A percentile compares a stretch with the other conserved stretches of the same genome.
Conservation (phyloP, 2,797 vertebrate genomes). For the Sebastes matsubarae region DNA sequence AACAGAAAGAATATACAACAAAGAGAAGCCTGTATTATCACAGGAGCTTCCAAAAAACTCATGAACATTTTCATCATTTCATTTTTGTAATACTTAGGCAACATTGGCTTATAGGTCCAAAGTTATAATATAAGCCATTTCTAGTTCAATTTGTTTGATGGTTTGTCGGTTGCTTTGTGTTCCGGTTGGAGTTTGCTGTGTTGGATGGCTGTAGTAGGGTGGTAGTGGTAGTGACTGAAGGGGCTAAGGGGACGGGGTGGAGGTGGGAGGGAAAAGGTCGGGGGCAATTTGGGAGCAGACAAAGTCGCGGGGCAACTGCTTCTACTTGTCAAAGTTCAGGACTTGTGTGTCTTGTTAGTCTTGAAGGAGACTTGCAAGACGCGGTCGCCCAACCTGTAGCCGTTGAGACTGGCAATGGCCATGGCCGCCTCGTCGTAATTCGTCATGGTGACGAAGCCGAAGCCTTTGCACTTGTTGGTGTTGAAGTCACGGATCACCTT, state of each 20-base stretch:
- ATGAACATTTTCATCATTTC: conserved; percentile 86
- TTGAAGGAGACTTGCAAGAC: conserved; percentile 99
- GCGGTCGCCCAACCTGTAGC: conserved; percentile 99
- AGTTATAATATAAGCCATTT: conserved; percentile 99
- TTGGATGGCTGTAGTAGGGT: conserved; percentile 84
- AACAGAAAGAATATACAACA: conserved; percentile 86
- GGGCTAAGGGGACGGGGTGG: conserved; percentile 71
- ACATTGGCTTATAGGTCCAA: conserved; percentile 99
- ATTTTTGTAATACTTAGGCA: conserved; percentile 99
- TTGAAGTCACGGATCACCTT: conserved; percentile 99
- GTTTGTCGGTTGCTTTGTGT: conserved; percentile 79
- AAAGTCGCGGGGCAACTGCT: conserved; percentile 73
- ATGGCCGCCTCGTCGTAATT: conserved; percentile 99
- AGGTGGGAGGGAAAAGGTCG: conserved; percentile 26
- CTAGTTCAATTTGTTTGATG: conserved; percentile 92
- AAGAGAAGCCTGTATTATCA: conserved; percentile 92
- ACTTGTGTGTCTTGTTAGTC: conserved; percentile 99
- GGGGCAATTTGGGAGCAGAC: conserved; percentile 73
- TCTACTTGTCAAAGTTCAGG: conserved; percentile 88
- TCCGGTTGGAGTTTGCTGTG: conserved; percentile 82
- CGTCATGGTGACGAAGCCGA: conserved; percentile 99
- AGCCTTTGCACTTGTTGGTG: conserved; percentile 99
- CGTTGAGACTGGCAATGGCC: conserved; percentile 99
- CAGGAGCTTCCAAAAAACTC: conserved; percentile 92
- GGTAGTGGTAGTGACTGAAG: conserved; percentile 77